Conservation (phyloP, 2,113 vertebrate species). For the Paradoxurus hermaphroditus region DNA sequence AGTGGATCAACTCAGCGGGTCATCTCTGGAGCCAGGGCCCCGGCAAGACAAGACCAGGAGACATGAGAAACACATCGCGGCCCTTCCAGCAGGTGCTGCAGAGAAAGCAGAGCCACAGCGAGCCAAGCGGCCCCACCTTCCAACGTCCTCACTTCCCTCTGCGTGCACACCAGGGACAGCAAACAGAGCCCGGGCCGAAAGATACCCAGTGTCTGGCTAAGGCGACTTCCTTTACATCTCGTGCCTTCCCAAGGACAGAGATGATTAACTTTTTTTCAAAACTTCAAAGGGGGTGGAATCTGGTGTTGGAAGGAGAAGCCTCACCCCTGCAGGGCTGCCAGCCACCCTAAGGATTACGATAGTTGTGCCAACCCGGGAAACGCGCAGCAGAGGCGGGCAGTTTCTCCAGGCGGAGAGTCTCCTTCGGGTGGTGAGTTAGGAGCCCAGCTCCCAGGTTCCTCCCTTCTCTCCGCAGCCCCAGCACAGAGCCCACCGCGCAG, state of each 20-base stretch:
- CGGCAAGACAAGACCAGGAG: not conserved
- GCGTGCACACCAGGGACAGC: rapidly evolving
- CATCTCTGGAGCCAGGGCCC: not conserved
- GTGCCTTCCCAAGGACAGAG: not conserved
- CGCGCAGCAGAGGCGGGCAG: not conserved
- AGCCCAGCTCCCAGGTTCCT: not conserved
- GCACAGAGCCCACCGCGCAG: not conserved
- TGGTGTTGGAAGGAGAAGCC: not conserved
- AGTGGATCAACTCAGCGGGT: not conserved
- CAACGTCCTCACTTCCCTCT: not conserved
- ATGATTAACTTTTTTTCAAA: not conserved
- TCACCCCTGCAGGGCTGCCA: not conserved
- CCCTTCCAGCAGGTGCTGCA: not conserved
- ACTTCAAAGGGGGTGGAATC: not conserved
- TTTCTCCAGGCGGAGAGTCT: not conserved
- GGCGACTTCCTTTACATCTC: not conserved
- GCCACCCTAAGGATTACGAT: not conserved
- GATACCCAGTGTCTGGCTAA: not conserved
- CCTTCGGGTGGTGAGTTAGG: not conserved
- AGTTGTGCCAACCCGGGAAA: not conserved
- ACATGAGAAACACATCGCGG: rapidly evolving
- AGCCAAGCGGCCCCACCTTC: rapidly evolving
- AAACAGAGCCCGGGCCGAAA: not conserved
- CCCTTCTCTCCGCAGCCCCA: not conserved
- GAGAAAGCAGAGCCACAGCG: not conserved